Evolutionary conservation across 2,797 vertebrate genomes (phyloP).

Genomic region (Halcyon badia): DNA sequence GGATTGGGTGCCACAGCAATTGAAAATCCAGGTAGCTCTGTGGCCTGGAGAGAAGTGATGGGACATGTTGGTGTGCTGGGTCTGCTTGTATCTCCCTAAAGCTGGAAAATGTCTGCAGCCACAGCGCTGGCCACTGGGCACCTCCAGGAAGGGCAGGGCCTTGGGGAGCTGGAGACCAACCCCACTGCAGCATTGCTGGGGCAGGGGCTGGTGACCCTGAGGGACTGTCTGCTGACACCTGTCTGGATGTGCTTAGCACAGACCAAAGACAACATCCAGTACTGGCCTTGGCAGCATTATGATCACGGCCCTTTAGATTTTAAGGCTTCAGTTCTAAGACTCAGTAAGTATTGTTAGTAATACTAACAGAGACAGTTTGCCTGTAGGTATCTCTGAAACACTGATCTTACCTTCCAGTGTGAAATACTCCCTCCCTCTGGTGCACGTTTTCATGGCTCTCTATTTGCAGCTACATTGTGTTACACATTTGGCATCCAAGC

Average conservation of each 20-base stretch:
- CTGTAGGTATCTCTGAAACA: not conserved
- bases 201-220: not conserved
- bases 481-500: not conserved
- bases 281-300: not conserved
- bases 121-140: not conserved
- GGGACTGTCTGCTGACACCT: not conserved
- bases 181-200: accelerated
- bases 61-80: accelerated
- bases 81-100: not conserved
- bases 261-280: not conserved
- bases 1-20: not conserved
- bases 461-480: not conserved
- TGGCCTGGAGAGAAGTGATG: not conserved
- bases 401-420: not conserved
- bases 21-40: not conserved
- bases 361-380: accelerated
- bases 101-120: not conserved
- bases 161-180: not conserved
- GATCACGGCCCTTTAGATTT: not conserved
- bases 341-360: not conserved
- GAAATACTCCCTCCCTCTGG: not conserved
- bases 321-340: not conserved
- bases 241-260: not conserved
- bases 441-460: not conserved
- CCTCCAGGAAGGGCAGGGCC: not conserved